Evolutionary conservation across 2,797 vertebrate genomes (phyloP).

Genomic region (Amphiprion clarkii): DNA sequence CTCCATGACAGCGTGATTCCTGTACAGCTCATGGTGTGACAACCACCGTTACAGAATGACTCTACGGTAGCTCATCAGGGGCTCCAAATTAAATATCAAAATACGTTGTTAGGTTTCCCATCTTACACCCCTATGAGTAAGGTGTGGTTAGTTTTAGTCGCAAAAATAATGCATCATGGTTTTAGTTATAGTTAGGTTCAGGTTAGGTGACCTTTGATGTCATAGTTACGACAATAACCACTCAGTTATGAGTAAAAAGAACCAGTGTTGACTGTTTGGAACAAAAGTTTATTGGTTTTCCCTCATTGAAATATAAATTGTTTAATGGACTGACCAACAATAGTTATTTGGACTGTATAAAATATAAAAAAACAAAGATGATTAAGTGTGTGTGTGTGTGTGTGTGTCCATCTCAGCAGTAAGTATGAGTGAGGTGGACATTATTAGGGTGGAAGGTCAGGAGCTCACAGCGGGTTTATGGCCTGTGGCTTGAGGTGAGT

Average conservation of each 20-base stretch:
- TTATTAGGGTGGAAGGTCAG: slow-evolving; percentile 66
- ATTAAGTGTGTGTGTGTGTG: slow-evolving; percentile 1
- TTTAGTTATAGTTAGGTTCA: not conserved
- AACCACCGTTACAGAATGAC: not conserved
- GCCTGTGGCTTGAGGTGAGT: slow-evolving; percentile 59
- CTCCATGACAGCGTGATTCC: not conserved
- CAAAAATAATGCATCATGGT: not conserved
- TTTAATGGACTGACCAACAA: not conserved
- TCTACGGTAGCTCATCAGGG: no score
- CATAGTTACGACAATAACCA: slow-evolving; percentile 1
- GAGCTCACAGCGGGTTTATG: slow-evolving; percentile 61
- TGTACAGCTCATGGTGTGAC: not conserved
- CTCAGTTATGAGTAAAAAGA: not conserved
- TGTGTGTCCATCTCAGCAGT: slow-evolving; percentile 14
- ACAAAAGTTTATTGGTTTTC: not conserved
- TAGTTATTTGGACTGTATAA: not conserved
- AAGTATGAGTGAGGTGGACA: slow-evolving; percentile 52
- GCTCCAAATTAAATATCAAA: not conserved
- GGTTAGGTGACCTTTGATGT: not conserved
- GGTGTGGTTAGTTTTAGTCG: slow-evolving; percentile 1
- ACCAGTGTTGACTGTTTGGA: not conserved
- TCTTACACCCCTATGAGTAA: not conserved
- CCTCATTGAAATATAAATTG: not conserved
- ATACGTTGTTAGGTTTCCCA: not conserved
- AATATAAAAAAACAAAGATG: not conserved